Base-by-base conservation (phyloP, 2,113 vertebrate species). In the Hypanus sabinus region DNA sequence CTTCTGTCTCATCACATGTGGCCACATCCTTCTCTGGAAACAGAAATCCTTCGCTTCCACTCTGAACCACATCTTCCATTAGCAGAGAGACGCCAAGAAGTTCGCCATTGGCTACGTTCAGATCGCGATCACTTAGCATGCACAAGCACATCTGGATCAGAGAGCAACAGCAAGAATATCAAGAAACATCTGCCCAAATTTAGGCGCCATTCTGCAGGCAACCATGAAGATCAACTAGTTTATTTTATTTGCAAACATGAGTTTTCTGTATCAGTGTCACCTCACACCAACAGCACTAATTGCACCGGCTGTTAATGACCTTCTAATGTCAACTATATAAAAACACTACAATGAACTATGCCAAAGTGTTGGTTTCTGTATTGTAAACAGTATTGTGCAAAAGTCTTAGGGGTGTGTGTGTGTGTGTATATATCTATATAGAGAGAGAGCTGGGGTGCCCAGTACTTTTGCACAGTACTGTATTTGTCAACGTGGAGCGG, bases 71-170 rank as follows among this genome's bases (percentile, higher is more conserved):
- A 68, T 97, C 96, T 94, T 97, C 96, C 96, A 97, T 94, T 18
- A 97, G 94, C 93, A 97, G 95, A 0, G 96, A 96, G 93, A 97
- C 94, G 0, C 95, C 95, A 55, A 95, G 94, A 90, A 97, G 95
- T n/a, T 97, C 97, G 0, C 95, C 96, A 0, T 95, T 96, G 94
- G 96, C 97, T 94, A 87, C 95, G 94, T 94, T 95, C 94, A 76
- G 75, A 77, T 97, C 96, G 88, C 81, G 91, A 36, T 95, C 95
- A 5, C 92, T 96, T 94, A 97, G 95, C 0, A 95, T 95, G 77
- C 97, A 96, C 46, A 97, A 94, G 94, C 97, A 97, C 83, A 97
- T 94, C 97, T 97, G 94, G 77, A 33, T n/a, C 4, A 73, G 87
- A 95, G 91, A 94, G 65, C 94, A 85, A 83, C 5, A 60, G 94